Conservation (phyloP, 2,888 invertebrate genomes). For the Oligia strigilis region DNA sequence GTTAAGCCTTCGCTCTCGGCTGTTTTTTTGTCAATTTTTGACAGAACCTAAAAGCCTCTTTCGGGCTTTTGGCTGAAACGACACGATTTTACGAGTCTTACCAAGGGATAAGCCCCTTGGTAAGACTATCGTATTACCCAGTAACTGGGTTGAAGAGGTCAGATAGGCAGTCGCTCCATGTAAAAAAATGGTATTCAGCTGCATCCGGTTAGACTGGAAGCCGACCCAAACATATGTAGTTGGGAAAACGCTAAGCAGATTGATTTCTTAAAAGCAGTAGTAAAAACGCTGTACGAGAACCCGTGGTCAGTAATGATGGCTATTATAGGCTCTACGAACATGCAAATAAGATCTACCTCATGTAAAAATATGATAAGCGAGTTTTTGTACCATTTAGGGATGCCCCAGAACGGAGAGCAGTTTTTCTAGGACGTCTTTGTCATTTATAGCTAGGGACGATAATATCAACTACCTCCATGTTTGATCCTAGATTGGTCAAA, state of each 20-base stretch:
- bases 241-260: neutral
- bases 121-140: neutral
- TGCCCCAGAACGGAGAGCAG: neutral
- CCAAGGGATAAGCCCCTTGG: neutral
- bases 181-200: neutral
- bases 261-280: neutral
- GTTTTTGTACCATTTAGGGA: slow-evolving; percentile 17
- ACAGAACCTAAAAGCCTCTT: neutral
- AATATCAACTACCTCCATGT: neutral
- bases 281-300: neutral
- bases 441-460: neutral
- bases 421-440: slow-evolving; percentile 12
- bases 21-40: neutral
- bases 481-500: neutral
- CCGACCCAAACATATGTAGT: neutral
- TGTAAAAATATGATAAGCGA: slow-evolving; percentile 7
- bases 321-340: neutral
- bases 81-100: neutral
- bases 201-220: neutral
- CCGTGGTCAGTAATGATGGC: neutral
- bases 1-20: neutral
- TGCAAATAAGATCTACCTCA: slow-evolving; percentile 10
- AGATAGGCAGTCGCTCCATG: neutral
- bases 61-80: too few species aligned
- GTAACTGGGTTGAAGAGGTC: neutral